Conservation (phyloP, 2,113 vertebrate genomes). For the human region GRCh38 chr12:103423501-103424000, state of each 20-base stretch:
- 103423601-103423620: rapidly evolving
- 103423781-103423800: not conserved
- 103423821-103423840: not conserved
- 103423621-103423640: rapidly evolving
- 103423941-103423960: not conserved
- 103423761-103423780: slow-evolving; percentile 50
- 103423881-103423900: not conserved
- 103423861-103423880: not conserved
- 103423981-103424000: not conserved
- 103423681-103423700: not conserved
- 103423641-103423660: not conserved
- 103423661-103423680: not conserved
- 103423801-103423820: not conserved
- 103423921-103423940: not conserved
- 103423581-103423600: not conserved
- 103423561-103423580: slow-evolving; percentile 47
- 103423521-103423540: slow-evolving; percentile 81
- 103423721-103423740: not conserved
- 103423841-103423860: not conserved
- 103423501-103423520: slow-evolving; percentile 56
- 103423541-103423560: slow-evolving; percentile 55
- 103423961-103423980: not conserved
- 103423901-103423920: not conserved
- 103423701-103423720: not conserved
- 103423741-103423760: not conserved